Evolutionary conservation across 1,140 invertebrate genomes (phyloP), one percentile per base, ranked within the genome.

Genomic region (Heliothis subflexa): DNA sequence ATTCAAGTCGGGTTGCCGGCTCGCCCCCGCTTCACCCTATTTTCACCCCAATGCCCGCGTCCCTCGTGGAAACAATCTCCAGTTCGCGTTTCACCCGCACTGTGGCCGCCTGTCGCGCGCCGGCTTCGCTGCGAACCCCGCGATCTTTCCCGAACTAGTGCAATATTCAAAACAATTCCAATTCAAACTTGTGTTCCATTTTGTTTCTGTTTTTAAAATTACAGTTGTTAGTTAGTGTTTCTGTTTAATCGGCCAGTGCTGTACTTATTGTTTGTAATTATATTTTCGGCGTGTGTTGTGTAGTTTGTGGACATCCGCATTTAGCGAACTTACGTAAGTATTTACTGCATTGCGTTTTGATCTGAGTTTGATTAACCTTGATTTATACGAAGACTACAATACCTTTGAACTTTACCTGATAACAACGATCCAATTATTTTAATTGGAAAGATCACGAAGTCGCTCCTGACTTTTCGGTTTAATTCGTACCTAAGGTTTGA

Each of bases 301-400:
- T 49, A 83, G 79, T 86, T 86, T 88, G 61, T 85, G 85, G 85
- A 86, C 81, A 82, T 78, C 85, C 81, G 86, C 88, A 85, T 86
- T 86, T 90, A 81, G 81, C 81, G 74, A 81, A 91, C 88, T 93
- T 93, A 93, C 89, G 91, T 93, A 93, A 93, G 85, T 91, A 87
- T 89, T 88, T 90, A 89, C 90, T 91, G 91, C 91, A 93, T 84
- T 93, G 91, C 91, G 91, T 90, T 89, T 77, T 74, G 81, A 81
- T 86, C 81, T 85, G 52, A 47, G 25, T 66, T 78, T 80, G 55
- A 77, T 64, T 64, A 64, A 40, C 59, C 61, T 76, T 76, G 57
- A 64, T 64, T 11, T 55, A 7, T 25, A 33, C 33, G 12, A 4
- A 28, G 55, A 61, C 16, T 10, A 49, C 71, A 12, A 13, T 25